Evolutionary conservation across 2,888 invertebrate species (phyloP), one percentile per base, ranked within the genome.

Genomic region (Pseudolycoriella hygida): DNA sequence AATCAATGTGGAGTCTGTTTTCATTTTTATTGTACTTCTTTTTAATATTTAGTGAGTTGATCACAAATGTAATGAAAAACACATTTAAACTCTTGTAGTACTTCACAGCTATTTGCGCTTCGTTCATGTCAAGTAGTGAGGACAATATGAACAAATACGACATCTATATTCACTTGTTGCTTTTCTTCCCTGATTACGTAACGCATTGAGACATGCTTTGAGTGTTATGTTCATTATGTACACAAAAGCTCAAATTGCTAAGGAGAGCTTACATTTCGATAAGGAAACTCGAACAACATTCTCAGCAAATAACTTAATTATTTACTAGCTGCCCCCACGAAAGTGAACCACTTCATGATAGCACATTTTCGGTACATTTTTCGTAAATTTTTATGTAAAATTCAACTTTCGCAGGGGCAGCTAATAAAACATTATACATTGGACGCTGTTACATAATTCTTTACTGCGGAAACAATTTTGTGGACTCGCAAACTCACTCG

Each of bases 151-250:
- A 57, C 25, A 44, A 50, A 18, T 58, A 60, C 44, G 51, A 49
- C n/a, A 52, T 52, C 0, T 51, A 56, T 43, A 63, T 63, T 5
- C 46, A 40, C 0, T 50, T 61, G 10, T 49, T 62, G 17, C 51
- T 56, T 14, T 46, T 64, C n/a, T 45, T 64, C 3, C 65, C 65
- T 10, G 65, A 65, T 49, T 65, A 64, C 30, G n/a, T n/a, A n/a
- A n/a, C n/a, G 59, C 59, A 47, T 51, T 65, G 10, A 62, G 60
- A 40, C 61, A 65, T 48, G 63, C 64, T 49, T 46, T 65, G 42
- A 60, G 60, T 30, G 48, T 60, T 2, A 57, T 65, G 17, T 60
- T 46, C 17, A 30, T 44, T 10, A 14, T 14, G 2, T 40, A 17
- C 18, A 25, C 39, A 2, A 44, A 39, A 18, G 11, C 20, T n/a